Percentiles rank a stretch among this genome's conserved stretches.
Evolutionary conservation across 64 coral and sea anemone species (phyloP).

Genomic region (Porites lutea): DNA sequence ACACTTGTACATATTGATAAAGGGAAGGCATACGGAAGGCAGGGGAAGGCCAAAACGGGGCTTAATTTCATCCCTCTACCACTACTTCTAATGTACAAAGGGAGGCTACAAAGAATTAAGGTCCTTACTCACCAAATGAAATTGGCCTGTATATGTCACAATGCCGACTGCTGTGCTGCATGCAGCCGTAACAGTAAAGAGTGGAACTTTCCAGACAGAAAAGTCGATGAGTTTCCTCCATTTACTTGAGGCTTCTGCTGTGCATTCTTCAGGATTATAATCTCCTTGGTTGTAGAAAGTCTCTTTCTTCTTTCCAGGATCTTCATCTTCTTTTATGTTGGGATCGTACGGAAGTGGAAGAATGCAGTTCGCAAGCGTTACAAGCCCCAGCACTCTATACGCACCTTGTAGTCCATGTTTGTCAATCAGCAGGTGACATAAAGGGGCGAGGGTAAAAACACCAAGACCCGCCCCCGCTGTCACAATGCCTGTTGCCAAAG

Average conservation of each 20-base stretch:
- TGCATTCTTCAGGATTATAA: background rate
- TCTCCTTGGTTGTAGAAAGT: background rate
- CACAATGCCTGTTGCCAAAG: constrained; percentile 2
- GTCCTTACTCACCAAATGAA: constrained; percentile 11
- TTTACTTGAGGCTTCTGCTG: background rate
- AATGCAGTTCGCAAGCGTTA: background rate
- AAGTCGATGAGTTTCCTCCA: background rate
- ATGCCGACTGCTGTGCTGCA: background rate
- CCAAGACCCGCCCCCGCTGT: constrained; percentile 14
- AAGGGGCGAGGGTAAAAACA: background rate
- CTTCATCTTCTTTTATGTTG: background rate
- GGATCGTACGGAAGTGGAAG: background rate
- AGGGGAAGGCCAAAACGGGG: no score
- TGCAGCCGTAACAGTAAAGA: no score
- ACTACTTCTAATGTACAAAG: no score
- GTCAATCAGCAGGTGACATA: background rate
- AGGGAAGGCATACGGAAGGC: no score
- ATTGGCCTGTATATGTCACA: background rate
- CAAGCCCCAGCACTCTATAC: background rate
- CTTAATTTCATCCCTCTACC: no score
- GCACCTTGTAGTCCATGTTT: background rate
- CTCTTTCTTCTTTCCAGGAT: background rate
- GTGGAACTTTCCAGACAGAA: background rate
- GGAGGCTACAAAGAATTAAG: no score
- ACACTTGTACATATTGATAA: no score